phyloP scores from a whole-genome alignment of 1,140 invertebrate species.

The Hyles vespertilio region DNA sequence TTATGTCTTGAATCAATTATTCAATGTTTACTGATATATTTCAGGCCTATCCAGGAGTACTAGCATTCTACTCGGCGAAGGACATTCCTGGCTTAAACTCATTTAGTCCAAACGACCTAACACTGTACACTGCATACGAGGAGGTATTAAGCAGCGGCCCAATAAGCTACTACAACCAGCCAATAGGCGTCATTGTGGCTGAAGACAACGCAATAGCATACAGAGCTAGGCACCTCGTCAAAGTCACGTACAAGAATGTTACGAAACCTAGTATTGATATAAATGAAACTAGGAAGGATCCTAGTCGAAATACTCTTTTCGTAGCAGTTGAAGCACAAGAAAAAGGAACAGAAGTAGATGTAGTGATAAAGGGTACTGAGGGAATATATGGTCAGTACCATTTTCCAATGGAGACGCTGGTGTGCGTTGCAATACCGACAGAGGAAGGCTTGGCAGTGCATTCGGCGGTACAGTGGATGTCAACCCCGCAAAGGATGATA shows the following conservation, averaged over 20 bases:
- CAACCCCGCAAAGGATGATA: slow-evolving; percentile 76
- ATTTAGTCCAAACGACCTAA: slow-evolving; percentile 49
- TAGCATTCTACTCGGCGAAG: slow-evolving; percentile 81
- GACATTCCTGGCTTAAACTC: slow-evolving; percentile 85
- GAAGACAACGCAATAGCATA: slow-evolving; percentile 78
- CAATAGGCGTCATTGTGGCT: slow-evolving; percentile 84
- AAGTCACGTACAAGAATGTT: slow-evolving; percentile 60
- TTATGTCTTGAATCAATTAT: too few relatives aligned
- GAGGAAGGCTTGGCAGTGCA: slow-evolving; percentile 78
- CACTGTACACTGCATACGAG: slow-evolving; percentile 48
- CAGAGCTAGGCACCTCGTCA: slow-evolving; percentile 79
- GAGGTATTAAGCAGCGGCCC: slow-evolving; percentile 71
- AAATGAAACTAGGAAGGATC: slow-evolving; percentile 9
- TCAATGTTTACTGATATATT: too few relatives aligned
- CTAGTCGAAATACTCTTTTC: slow-evolving; percentile 3
- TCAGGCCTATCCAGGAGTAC: slow-evolving; percentile 80
- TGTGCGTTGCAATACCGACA: slow-evolving; percentile 32
- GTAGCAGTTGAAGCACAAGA: slow-evolving; percentile 7
- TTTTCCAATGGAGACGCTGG: slow-evolving; percentile 17
- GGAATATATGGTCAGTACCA: slow-evolving; percentile 15
- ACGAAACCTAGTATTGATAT: slow-evolving; percentile 13
- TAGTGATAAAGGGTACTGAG: slow-evolving; percentile 6
- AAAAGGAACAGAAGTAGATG: slow-evolving; percentile 6
- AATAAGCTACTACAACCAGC: slow-evolving; percentile 82
- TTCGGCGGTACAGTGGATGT: slow-evolving; percentile 78